These are phyloP conservation scores for Dryoscopus gambensis DNA, from an alignment of 2,113 vertebrate genomes.

Conservation along the genomic window DNA sequence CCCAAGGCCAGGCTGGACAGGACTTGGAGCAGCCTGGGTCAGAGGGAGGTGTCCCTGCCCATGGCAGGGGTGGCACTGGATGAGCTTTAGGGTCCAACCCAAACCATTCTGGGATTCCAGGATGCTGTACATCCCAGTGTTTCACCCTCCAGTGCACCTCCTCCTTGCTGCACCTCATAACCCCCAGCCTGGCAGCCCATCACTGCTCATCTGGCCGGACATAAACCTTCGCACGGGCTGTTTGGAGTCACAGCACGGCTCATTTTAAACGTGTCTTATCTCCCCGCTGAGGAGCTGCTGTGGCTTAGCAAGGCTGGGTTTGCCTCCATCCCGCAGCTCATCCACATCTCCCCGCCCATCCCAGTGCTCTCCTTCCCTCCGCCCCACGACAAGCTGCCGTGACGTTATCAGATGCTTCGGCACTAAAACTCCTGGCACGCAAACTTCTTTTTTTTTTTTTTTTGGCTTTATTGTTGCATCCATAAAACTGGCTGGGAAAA, in stretches of 20 bases:
- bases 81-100: not conserved
- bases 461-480: slow-evolving; percentile 8
- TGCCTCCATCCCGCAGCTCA: not conserved
- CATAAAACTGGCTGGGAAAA: slow-evolving; percentile 63
- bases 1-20: too few species aligned
- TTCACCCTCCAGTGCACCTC: too few species aligned
- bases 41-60: too few species aligned
- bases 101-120: not conserved
- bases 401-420: slow-evolving; percentile 19
- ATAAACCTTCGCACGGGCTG: not conserved
- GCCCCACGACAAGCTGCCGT: not conserved
- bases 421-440: not conserved
- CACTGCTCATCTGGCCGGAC: not conserved
- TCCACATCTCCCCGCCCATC: not conserved
- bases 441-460: not conserved
- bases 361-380: not conserved
- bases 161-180: not conserved
- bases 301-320: not conserved
- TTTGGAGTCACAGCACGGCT: not conserved
- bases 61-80: too few species aligned
- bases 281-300: not conserved
- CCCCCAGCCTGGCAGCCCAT: not conserved
- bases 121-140: not conserved
- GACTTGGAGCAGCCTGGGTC: too few species aligned
- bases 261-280: not conserved